Conservation (phyloP, 2,113 vertebrate genomes). For the Passer montanus region DNA sequence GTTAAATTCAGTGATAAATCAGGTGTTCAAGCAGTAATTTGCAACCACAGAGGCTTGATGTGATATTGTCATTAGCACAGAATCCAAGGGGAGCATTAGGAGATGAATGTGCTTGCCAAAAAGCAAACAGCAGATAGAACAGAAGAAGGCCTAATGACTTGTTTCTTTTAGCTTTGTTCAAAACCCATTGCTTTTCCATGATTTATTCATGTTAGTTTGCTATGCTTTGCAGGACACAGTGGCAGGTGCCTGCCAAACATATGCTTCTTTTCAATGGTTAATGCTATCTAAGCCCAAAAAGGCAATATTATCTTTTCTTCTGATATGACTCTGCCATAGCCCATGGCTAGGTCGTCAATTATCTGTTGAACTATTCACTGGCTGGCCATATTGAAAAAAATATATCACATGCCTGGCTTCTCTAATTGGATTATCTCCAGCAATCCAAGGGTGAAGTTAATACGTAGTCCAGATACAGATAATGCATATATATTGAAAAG, state of each 20-base stretch:
- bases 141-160: neutral
- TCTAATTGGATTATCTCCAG: constrained; percentile 55
- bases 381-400: constrained; percentile 22
- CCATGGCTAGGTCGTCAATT: constrained; percentile 52
- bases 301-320: constrained; percentile 20
- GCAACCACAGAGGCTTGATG: neutral
- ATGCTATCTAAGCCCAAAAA: neutral
- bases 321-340: neutral
- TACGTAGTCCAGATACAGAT: neutral
- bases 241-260: neutral
- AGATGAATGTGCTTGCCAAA: neutral
- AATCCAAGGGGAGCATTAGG: neutral
- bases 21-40: neutral
- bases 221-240: neutral
- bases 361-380: constrained; percentile 58
- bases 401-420: constrained; percentile 14
- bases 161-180: neutral
- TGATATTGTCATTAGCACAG: neutral
- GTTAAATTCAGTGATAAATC: neutral
- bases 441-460: constrained; percentile 58
- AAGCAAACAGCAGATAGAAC: neutral
- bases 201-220: constrained; percentile 2
- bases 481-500: constrained; percentile 28
- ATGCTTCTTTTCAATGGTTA: constrained; percentile 1
- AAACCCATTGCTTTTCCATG: neutral